Base-by-base conservation (phyloP, 2,888 invertebrate species). In the Mimachlamys varia region DNA sequence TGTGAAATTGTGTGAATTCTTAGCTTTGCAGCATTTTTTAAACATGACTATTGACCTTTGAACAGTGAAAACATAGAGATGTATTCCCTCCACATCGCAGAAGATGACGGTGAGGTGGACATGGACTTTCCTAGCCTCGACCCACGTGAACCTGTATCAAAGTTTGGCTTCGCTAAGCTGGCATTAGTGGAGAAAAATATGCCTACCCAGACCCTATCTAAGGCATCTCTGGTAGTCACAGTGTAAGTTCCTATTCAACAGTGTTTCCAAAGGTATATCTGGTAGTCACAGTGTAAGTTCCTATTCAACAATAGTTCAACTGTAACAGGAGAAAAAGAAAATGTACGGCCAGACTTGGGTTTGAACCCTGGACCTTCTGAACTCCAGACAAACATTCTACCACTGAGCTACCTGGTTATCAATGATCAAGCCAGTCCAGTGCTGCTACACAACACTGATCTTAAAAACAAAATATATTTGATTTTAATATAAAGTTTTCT, bases 101-200 rank as follows among this genome's bases (percentile, higher is more conserved):
- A 99, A 97, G 99, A 99, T 95, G 99, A 99, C 96, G 99, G 99
- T 0, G 99, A 99, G 97, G 98, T 99, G 3, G 99, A 99, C 97
- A 97, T 98, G 97, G 99, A 99, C 95, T 99, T 99, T 96, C 99
- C 99, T 0, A 98, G 98, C 94, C 97, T 99, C 19, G 99, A 99
- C 96, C 97, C 98, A 22, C 97, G 98, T 92, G 99, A 99, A 97
- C 98, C 98, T 0, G 98, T 99, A 94, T 98, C 98, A 0, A 99
- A 99, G 97, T 99, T 99, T 97, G 98, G 98, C 50, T 99, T 99
- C 96, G 98, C 98, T 19, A 98, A 98, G 94, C 97, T 99, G 22
- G 99, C 99, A 10, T 97, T 99, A 27, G 98, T 99, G 0, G 98
- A 99, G 96, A 97, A 98, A 90, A 95, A 94, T 22, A 90, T 93